Base-by-base conservation (phyloP, 2,113 vertebrate species). In the Octodon degus region DNA sequence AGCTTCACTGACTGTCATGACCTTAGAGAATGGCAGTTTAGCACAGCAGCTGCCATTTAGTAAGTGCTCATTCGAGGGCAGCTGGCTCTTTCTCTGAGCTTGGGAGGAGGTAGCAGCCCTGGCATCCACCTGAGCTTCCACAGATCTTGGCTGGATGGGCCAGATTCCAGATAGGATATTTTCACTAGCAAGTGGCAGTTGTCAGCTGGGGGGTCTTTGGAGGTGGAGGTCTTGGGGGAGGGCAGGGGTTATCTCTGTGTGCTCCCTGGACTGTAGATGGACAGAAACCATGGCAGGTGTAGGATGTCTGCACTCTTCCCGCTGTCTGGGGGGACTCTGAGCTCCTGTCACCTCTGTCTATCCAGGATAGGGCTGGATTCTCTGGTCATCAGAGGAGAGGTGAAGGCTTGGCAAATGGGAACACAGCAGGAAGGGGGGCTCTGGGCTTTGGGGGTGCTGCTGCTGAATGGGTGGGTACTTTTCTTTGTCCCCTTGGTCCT, bases 281-380 rank as follows among this genome's bases (percentile, higher is more conserved):
- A 27, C 40, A 50, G 79, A 30, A 2, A 0, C 19, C 20, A 7
- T 62, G 19, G 50, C 70, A 47, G 43, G 19, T 14, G 7, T 32
- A 30, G 5, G 1, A 1, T 34, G 40, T n/a, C 37, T 4, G 10
- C 16, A 12, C 43, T 40, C 7, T 24, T 32, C 22, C 10, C 0
- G 3, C 89, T 58, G 40, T 37, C 27, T 47, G 9, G 0, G 7
- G 13, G 88, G 17, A 34, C 30, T n/a, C 50, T 32, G 50, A 60
- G 43, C 55, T 17, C 3, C 50, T 40, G 50, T 60, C 20, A 8
- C 43, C 2, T 60, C 79, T 22, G 40, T 43, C 27, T 93, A 37
- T 86, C 55, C 24, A 43, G 89, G 72, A 40, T 68, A 84, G 27
- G 4, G 8, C 63, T 4, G 37, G 53, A 30, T 62, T 77, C 60